Evolutionary conservation across 2,113 vertebrate genomes (phyloP), one percentile per base, ranked within the genome.

Genomic region (Atrichornis clamosus): DNA sequence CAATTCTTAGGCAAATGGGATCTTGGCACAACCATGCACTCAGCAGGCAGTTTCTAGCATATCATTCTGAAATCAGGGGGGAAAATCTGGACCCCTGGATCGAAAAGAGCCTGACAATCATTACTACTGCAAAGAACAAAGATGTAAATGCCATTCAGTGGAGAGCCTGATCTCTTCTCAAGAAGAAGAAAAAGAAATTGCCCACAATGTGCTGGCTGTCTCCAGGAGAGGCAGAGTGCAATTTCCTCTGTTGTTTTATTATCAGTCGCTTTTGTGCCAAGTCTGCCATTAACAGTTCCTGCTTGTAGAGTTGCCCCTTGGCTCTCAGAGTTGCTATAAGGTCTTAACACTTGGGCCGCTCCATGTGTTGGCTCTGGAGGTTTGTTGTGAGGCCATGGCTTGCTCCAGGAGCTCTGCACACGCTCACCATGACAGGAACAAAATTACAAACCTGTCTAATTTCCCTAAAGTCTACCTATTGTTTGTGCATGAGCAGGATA

Each of bases 391-490:
- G 74, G 70, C 77, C 49, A 2, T 27, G 80, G 59, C 53, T 87
- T 88, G 55, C 9, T 19, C 80, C 87, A 81, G 78, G 86, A 92
- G 58, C 11, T 0, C n/a, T 82, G 65, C 32, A 56, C 19, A 10
- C 39, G 0, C 86, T 93, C 18, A 30, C 87, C 76, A 37, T 0
- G 15, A 80, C 59, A 10, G 17, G 84, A 79, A 70, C 46, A 70
- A 72, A 91, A 82, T 91, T 82, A 89, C 90, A 88, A 91, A 93
- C 77, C 68, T 90, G n/a, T 55, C 49, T 92, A 68, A 86, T 96
- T 96, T 96, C 90, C 74, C 68, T n/a, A 20, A 83, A 79, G 94
- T 50, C 81, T 90, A 39, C 90, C 81, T 94, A 50, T 75, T 92
- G 76, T 95, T 95, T 84, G 24, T 87, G 44, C 4, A 3, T 50